Evolutionary conservation across 2,888 invertebrate genomes (phyloP).

Genomic region (Anthrax anthrax): DNA sequence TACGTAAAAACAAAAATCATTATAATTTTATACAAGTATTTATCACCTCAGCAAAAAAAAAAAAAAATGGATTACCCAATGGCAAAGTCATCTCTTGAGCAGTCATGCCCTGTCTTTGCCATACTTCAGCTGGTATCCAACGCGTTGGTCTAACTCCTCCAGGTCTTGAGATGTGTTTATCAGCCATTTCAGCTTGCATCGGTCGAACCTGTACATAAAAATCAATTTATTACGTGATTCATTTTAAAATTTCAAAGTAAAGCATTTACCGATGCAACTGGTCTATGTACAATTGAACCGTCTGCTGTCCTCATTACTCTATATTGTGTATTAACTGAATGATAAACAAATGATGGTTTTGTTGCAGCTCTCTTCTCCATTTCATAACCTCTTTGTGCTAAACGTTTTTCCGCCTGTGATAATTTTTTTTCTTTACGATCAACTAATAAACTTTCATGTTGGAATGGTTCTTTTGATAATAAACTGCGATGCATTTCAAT

Average conservation of each 20-base stretch:
- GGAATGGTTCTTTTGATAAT: conserved; percentile 76
- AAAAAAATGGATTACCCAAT: conserved; percentile 48
- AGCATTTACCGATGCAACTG: conserved; percentile 46
- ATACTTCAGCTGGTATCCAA: conserved; percentile 82
- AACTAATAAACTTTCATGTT: conserved; percentile 86
- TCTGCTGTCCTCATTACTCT: conserved; percentile 43
- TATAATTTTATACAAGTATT: no score
- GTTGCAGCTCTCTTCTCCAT: conserved; percentile 77
- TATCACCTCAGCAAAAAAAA: no score
- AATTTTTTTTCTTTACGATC: conserved; percentile 91
- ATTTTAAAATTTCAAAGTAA: conserved; percentile 16
- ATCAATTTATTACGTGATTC: neutral
- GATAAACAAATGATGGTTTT: conserved; percentile 38
- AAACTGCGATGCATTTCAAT: conserved; percentile 46
- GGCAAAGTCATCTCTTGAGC: conserved; percentile 91
- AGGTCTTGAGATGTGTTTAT: conserved; percentile 22
- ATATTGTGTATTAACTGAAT: conserved; percentile 40
- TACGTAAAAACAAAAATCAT: conserved; percentile 18
- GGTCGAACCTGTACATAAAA: conserved; percentile 48
- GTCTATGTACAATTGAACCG: conserved; percentile 46
- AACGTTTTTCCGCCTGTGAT: conserved; percentile 81
- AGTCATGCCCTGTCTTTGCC: conserved; percentile 88
- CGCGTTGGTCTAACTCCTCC: conserved; percentile 40
- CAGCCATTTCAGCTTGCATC: conserved; percentile 53
- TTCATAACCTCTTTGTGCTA: conserved; percentile 85